These are phyloP conservation scores for Chrysochloris asiatica DNA, from an alignment of 2,113 vertebrate genomes.

Conservation along the genomic window DNA sequence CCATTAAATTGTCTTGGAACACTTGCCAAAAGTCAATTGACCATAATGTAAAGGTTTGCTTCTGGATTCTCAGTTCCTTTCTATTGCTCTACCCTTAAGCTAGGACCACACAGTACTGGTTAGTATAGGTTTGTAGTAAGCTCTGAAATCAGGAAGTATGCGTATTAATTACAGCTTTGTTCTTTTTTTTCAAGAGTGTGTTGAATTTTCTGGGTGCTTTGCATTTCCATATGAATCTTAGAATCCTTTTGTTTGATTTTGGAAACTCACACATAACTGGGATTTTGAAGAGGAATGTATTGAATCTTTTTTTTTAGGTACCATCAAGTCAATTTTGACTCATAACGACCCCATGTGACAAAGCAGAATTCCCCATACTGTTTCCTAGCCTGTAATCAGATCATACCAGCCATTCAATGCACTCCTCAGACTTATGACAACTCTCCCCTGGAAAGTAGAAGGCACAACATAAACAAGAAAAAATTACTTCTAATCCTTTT, in stretches of 20 bases:
- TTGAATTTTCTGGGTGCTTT: background rate
- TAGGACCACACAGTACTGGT: background rate
- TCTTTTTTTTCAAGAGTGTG: constrained; percentile 42
- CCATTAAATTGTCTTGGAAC: background rate
- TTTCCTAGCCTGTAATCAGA: background rate
- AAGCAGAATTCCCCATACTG: background rate
- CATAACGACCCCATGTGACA: background rate
- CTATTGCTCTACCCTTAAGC: background rate
- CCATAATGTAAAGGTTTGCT: constrained; percentile 26
- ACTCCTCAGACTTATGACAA: constrained; percentile 1
- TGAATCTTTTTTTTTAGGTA: background rate
- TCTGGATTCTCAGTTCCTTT: constrained; percentile 3
- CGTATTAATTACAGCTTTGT: constrained; percentile 3
- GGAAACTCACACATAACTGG: background rate
- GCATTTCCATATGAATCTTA: background rate
- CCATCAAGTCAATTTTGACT: background rate
- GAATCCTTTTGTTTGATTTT: background rate
- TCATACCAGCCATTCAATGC: constrained; percentile 7
- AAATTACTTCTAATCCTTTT: constrained; percentile 55
- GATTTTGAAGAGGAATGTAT: background rate
- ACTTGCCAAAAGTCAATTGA: constrained; percentile 39
- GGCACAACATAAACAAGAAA: constrained; percentile 59
- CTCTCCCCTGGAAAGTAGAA: constrained; percentile 39
- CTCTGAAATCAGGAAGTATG: constrained; percentile 13
- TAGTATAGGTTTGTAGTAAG: background rate